A percentile compares a stretch with the other conserved stretches of the same genome.
These are phyloP conservation scores for Coregonus sp. DNA, from an alignment of 2,797 vertebrate species.

Conservation along the genomic window DNA sequence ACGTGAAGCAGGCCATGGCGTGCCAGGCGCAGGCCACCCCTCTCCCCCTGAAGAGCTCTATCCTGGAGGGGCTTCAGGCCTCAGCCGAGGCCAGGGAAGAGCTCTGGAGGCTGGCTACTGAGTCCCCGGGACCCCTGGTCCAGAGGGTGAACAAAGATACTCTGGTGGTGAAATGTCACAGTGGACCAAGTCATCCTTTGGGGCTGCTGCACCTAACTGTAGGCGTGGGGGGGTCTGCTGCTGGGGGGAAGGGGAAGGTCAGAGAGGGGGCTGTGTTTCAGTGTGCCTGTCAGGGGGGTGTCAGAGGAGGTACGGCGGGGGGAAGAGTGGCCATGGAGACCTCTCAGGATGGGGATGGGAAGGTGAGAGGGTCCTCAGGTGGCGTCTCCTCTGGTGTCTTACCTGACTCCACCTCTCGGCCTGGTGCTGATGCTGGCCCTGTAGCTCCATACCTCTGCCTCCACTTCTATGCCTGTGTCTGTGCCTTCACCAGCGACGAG, in stretches of 20 bases:
- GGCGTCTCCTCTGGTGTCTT: constrained; percentile 46
- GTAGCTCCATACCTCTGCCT: constrained; percentile 76
- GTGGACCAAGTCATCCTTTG: constrained; percentile 79
- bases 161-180: constrained; percentile 89
- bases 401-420: constrained; percentile 68
- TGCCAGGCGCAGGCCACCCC: constrained; percentile 82
- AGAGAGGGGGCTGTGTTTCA: constrained; percentile 44
- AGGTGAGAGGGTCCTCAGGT: background rate
- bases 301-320: constrained; percentile 20
- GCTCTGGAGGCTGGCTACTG: constrained; percentile 86
- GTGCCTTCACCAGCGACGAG: constrained; percentile 88
- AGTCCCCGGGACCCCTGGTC: constrained; percentile 87
- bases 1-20: constrained; percentile 86
- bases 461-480: constrained; percentile 93
- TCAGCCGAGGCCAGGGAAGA: constrained; percentile 80
- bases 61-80: constrained; percentile 82
- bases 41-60: constrained; percentile 85
- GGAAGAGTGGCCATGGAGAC: constrained; percentile 15
- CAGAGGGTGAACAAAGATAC: constrained; percentile 84
- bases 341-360: background rate
- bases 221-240: constrained; percentile 53
- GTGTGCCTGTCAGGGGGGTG: constrained; percentile 63
- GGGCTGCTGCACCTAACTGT: constrained; percentile 88
- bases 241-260: constrained; percentile 42
- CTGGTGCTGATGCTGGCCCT: constrained; percentile 23